phyloP scores from a whole-genome alignment of 2,888 invertebrate species.

The Rhagonycha fulva region DNA sequence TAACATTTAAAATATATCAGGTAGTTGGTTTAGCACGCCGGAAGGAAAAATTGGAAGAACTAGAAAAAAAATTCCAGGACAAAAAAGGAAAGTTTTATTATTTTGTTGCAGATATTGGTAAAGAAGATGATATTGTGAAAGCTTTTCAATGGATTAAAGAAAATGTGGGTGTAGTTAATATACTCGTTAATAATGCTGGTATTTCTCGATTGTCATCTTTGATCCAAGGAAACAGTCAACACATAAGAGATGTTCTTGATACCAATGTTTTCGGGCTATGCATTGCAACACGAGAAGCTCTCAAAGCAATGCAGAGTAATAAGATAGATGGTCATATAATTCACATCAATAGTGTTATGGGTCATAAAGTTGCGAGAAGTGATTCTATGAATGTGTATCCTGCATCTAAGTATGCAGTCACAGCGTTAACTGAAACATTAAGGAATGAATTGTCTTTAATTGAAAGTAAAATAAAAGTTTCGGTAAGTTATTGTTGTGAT shows the following conservation, averaged over 20 bases:
- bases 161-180: neutral
- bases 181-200: neutral
- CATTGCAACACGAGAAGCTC: neutral
- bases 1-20: no score
- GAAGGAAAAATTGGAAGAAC: no score
- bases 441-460: neutral
- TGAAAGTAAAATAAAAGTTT: neutral
- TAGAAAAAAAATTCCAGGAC: no score
- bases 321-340: neutral
- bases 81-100: no score
- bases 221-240: neutral
- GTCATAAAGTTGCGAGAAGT: neutral
- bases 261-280: neutral
- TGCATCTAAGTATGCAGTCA: neutral
- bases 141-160: neutral
- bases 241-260: neutral
- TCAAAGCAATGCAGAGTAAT: neutral
- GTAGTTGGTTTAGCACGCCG: no score
- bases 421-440: neutral
- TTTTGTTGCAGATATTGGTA: neutral
- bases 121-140: neutral
- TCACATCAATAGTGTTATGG: neutral
- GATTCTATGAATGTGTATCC: neutral
- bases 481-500: neutral
- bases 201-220: neutral